A percentile compares a stretch with the other conserved stretches of the same genome.
Conservation (phyloP, 1,140 invertebrate genomes). For the Phocides pigmalion region DNA sequence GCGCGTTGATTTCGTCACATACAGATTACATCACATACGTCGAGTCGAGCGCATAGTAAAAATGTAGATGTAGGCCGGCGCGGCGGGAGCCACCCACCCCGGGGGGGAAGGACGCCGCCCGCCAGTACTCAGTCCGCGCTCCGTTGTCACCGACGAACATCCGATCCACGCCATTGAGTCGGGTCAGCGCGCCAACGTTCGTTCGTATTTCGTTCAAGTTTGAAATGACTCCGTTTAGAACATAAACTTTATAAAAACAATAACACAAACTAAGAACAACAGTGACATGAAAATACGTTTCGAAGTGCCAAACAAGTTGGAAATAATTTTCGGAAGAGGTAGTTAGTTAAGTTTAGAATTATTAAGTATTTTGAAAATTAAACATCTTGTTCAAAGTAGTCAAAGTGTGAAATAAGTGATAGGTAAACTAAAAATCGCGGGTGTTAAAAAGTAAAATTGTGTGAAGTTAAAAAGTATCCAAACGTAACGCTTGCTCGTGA, state of each 20-base stretch:
- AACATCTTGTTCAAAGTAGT: no score
- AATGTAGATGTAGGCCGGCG: conserved; percentile 70
- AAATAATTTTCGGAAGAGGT: conserved; percentile 75
- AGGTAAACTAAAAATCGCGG: conserved; percentile 11
- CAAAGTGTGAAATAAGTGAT: neutral
- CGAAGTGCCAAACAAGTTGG: conserved; percentile 80
- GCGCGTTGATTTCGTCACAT: conserved; percentile 65
- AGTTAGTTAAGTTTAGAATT: conserved; percentile 38
- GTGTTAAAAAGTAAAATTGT: conserved; percentile 20
- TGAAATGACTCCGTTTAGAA: conserved; percentile 45
- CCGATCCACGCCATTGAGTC: conserved; percentile 63
- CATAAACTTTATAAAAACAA: conserved; percentile 11
- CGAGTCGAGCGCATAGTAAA: conserved; percentile 42
- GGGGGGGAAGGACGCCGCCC: conserved; percentile 64
- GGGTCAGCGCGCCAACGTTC: conserved; percentile 46
- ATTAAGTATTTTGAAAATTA: conserved; percentile 13
- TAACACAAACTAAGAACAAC: conserved; percentile 12
- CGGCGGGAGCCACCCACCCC: conserved; percentile 73
- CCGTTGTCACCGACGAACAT: conserved; percentile 68
- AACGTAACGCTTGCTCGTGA: conserved; percentile 9
- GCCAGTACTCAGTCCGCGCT: conserved; percentile 60
- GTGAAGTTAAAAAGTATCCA: conserved; percentile 19
- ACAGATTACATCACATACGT: conserved; percentile 71
- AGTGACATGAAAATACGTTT: conserved; percentile 80
- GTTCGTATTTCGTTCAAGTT: conserved; percentile 47